phyloP scores from a whole-genome alignment of 30 jellyfish, hydroid and myxozoan species.

The Hydractinia echinata region DNA sequence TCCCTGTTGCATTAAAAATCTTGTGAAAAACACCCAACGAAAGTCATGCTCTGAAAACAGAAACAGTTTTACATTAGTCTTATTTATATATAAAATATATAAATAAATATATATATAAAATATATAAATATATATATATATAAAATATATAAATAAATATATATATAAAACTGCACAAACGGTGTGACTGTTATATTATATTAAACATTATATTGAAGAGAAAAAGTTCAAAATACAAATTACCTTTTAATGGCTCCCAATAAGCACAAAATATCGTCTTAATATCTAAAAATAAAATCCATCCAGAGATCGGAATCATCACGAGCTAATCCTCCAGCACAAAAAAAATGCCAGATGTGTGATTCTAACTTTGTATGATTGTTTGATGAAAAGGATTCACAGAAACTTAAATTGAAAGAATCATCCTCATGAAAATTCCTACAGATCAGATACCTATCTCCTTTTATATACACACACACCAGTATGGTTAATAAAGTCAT shows the following conservation, averaged over 20 bases:
- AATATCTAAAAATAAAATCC: slow-evolving; percentile 39
- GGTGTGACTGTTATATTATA: background rate
- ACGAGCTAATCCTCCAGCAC: background rate
- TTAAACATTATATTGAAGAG: background rate
- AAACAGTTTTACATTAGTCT: background rate
- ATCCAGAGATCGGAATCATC: too few species aligned
- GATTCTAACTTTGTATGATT: too few species aligned
- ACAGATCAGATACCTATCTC: too few species aligned
- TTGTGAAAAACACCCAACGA: slow-evolving; percentile 87
- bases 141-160: too few species aligned
- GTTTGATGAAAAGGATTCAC: too few species aligned
- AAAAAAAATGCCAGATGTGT: background rate
- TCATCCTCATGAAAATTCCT: too few species aligned
- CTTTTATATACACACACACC: too few species aligned
- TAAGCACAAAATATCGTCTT: slow-evolving; percentile 66
- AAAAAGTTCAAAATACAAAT: background rate
- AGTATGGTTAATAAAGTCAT: too few species aligned
- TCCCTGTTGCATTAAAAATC: slow-evolving; percentile 95
- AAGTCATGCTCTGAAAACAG: slow-evolving; percentile 67
- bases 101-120: too few species aligned
- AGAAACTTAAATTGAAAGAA: too few species aligned
- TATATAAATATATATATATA: too few species aligned
- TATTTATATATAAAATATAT: too few species aligned
- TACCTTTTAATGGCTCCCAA: slow-evolving; percentile 95
- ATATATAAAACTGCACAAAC: background rate